phyloP scores from a whole-genome alignment of 2,113 vertebrate species.

The Marmota flaviventris region DNA sequence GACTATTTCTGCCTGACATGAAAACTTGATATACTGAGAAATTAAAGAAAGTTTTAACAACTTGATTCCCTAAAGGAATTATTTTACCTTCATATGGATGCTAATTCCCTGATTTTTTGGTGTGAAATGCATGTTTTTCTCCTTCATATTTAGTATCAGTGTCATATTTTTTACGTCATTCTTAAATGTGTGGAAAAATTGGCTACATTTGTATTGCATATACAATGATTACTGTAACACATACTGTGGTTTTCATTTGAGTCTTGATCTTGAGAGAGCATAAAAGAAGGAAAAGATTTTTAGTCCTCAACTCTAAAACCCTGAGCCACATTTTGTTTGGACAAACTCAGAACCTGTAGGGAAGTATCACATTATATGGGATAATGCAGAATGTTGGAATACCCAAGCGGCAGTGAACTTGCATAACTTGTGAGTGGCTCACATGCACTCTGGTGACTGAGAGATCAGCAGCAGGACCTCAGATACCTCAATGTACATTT shows the following conservation, averaged over 20 bases:
- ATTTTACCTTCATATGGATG: neutral
- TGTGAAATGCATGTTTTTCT: neutral
- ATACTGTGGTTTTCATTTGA: neutral
- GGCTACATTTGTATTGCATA: neutral
- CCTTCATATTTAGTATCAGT: neutral
- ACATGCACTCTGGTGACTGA: neutral
- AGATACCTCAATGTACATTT: neutral
- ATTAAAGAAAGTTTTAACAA: constrained; percentile 18
- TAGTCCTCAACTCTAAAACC: neutral
- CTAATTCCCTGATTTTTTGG: neutral
- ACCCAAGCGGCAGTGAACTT: neutral
- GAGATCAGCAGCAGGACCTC: neutral
- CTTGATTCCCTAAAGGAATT: neutral
- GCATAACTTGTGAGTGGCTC: neutral
- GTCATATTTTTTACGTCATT: neutral
- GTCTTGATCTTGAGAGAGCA: neutral
- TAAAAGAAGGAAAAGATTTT: neutral
- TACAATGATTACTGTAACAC: neutral
- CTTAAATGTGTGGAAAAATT: neutral
- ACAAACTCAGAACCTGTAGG: neutral
- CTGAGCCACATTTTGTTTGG: neutral
- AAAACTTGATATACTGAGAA: neutral
- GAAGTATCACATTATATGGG: neutral
- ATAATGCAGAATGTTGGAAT: neutral
- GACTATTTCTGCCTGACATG: neutral